These are phyloP conservation scores for Sitodiplosis mosellana DNA, from an alignment of 1,140 invertebrate species.

Conservation along the genomic window DNA sequence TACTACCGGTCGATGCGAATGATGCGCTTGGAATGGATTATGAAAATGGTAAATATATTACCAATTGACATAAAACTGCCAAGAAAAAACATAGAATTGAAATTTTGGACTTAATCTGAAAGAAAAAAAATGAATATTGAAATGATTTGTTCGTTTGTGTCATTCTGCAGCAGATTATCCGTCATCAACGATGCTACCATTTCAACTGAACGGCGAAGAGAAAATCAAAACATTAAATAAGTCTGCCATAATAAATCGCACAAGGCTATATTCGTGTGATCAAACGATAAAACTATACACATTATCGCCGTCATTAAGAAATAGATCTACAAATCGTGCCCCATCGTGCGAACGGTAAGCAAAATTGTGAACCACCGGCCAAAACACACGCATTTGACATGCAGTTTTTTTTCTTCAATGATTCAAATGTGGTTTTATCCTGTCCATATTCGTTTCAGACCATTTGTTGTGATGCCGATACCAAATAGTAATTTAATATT, in stretches of 20 bases:
- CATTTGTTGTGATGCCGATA: constrained; percentile 67
- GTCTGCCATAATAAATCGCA: constrained; percentile 50
- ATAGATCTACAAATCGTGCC: constrained; percentile 21
- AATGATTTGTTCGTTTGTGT: constrained; percentile 23
- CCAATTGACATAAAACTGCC: constrained; percentile 18
- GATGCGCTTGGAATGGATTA: background rate
- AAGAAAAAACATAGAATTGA: constrained; percentile 11
- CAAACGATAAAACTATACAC: constrained; percentile 25
- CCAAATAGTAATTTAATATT: constrained; percentile 68
- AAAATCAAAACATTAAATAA: constrained; percentile 36
- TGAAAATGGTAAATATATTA: constrained; percentile 9
- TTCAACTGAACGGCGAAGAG: constrained; percentile 24
- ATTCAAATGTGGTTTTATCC: constrained; percentile 1
- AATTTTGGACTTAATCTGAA: constrained; percentile 16
- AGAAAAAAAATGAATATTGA: constrained; percentile 28
- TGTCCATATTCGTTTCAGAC: constrained; percentile 29
- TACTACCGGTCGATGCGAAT: constrained; percentile 20
- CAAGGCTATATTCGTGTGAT: constrained; percentile 25
- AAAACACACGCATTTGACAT: background rate
- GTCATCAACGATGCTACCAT: constrained; percentile 2
- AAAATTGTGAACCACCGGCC: constrained; percentile 4
- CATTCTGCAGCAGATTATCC: constrained; percentile 15
- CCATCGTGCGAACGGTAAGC: constrained; percentile 24
- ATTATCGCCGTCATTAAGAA: constrained; percentile 18
- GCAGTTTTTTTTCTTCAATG: background rate